Base-by-base conservation (phyloP, 2,888 invertebrate genomes). In the Cephus rjabovi region DNA sequence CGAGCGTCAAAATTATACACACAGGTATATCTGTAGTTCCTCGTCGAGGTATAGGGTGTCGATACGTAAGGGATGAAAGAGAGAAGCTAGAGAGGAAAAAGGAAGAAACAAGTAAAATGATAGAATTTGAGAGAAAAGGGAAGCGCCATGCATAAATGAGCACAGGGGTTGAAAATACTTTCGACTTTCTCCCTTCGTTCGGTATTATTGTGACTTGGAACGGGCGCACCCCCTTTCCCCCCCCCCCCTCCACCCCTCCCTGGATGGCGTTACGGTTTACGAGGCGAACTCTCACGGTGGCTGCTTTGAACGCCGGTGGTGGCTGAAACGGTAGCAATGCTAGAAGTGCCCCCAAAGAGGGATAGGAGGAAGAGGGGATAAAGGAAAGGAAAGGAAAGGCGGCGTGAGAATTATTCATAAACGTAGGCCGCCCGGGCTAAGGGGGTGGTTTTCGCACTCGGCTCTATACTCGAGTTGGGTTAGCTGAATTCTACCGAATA, bases 321-420 rank as follows among this genome's bases (percentile, higher is more conserved):
- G 56, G 56, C 56, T 56, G 56, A 56, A 56, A 56, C 56, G 56
- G 56, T 56, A 56, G 56, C 56, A 15, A 56, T 69, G 76, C 69
- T 73, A 35, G 79, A 73, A 77, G 81, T 80, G 85, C 74, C 82
- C 68, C 76, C 79, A 80, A 77, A 80, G 77, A 73, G 80, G 80
- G 80, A 74, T 40, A 75, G 75, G 77, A 68, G 74, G 76, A 73
- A 74, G 56, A 70, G 34, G 75, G 40, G 40, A 31, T n/a, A 71
- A 30, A 34, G 35, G 69, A 73, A n/a, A 34, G 35, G 69, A 73
- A n/a, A 73, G 79, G 80, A 82, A 78, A 81, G 81, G 80, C 82
- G 83, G 87, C 86, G 86, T 86, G 86, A 85, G 88, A 90, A 90
- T 90, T 90, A 90, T 90, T 90, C 90, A 90, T 90, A 90, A 89